Evolutionary conservation across 2,113 vertebrate species (phyloP).

Genomic region (Oxyura jamaicensis): DNA sequence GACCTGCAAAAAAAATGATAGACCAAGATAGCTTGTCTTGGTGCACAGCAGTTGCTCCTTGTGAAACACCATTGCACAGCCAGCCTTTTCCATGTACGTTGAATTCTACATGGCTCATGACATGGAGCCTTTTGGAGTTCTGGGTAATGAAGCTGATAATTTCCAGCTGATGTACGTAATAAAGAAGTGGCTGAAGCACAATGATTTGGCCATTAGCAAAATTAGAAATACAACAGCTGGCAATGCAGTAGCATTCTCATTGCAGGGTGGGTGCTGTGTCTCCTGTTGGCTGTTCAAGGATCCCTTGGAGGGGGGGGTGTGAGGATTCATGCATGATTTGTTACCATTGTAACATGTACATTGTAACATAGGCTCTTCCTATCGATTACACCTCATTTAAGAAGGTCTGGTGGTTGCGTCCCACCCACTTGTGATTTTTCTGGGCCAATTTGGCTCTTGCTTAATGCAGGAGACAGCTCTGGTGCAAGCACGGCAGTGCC

Average conservation of each 20-base stretch:
- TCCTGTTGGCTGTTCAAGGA: neutral
- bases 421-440: neutral
- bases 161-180: neutral
- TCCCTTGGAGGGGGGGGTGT: neutral
- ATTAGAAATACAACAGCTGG: neutral
- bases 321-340: neutral
- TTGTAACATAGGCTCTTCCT: neutral
- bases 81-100: neutral
- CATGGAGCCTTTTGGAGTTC: neutral
- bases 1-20: slow-evolving; percentile 5
- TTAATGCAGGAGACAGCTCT: neutral
- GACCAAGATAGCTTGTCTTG: neutral
- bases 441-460: neutral
- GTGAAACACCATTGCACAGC: neutral
- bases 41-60: neutral
- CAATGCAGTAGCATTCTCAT: neutral
- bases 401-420: neutral
- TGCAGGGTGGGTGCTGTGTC: neutral
- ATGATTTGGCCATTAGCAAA: neutral
- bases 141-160: neutral
- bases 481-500: neutral
- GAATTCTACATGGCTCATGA: neutral
- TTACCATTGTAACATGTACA: neutral
- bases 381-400: neutral
- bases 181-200: neutral